Evolutionary conservation across 2,113 vertebrate genomes (phyloP), one percentile per base, ranked within the genome.

Genomic region (Antechinus stuartii): DNA sequence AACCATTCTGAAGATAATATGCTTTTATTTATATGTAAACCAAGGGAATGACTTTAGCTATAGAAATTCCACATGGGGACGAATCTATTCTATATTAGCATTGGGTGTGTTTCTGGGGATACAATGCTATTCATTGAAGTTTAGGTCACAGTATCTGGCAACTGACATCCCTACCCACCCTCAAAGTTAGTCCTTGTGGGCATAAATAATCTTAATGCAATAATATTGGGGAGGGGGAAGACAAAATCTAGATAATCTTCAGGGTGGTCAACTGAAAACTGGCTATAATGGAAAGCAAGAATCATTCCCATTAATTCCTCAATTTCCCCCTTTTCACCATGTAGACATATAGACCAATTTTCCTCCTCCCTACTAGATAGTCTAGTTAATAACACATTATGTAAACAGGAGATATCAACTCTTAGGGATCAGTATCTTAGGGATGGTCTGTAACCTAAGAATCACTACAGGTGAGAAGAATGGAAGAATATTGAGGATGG

Each of bases 391-490:
- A 53, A 22, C 14, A 22, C 49, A 11, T 42, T 76, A 1, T 76
- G 0, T 30, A 95, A 61, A 52, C 9, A 27, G 14, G 23, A 0
- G 10, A 2, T 22, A 54, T 42, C 5, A 22, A 23, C 90, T 35
- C n/a, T 91, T 42, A 42, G 42, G 50, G 30, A 30, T 91, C 89
- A 89, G 92, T 84, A 84, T 76, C 93, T 89, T 42, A 96, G 93
- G 93, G 25, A n/a, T 54, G 10, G 35, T 56, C n/a, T 42, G 89
- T 92, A 68, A 91, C 54, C 94, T 93, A 90, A 96, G 91, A 94
- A 42, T 92, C 55, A 47, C 90, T 95, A 90, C 68, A 93, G 90
- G 90, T 93, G 84, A 52, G 92, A 94, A 96, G 95, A 96, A 23
- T 23, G 53, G 84, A 91, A 94, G 93, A 68, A 84, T 93, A 23